These are phyloP conservation scores for Mormyrops boulengeri DNA, from an alignment of 2,797 vertebrate genomes.

Conservation along the genomic window DNA sequence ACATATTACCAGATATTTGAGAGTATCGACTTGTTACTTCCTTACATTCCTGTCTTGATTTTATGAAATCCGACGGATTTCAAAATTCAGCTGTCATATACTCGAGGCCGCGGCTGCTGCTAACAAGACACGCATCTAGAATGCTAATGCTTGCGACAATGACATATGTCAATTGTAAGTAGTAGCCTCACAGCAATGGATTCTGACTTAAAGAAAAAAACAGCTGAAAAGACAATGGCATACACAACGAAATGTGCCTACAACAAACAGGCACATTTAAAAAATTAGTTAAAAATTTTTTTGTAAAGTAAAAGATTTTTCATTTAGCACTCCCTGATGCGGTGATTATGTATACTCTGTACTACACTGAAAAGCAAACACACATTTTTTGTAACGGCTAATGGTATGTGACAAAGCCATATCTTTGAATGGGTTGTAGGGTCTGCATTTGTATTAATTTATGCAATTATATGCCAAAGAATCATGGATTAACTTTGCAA, in stretches of 20 bases:
- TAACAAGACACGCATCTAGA: neutral
- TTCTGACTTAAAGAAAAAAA: neutral
- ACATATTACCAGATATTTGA: neutral
- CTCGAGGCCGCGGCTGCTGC: neutral
- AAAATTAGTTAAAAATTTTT: neutral
- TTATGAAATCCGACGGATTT: neutral
- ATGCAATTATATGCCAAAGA: neutral
- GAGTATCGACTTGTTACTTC: neutral
- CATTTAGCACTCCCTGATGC: neutral
- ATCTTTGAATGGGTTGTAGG: neutral
- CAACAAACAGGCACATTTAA: neutral
- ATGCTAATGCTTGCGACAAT: neutral
- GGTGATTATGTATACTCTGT: neutral
- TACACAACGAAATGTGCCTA: neutral
- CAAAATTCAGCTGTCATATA: neutral
- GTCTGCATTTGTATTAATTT: neutral
- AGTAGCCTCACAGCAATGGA: neutral
- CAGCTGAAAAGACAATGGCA: neutral
- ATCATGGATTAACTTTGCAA: neutral
- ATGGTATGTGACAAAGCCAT: neutral
- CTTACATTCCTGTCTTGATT: neutral
- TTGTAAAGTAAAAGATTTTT: neutral
- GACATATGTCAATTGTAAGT: neutral
- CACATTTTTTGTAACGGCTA: neutral
- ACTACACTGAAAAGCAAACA: neutral